A percentile compares a stretch with the other conserved stretches of the same genome.
Conservation (phyloP, 1,140 invertebrate species). For the Thalassaphorura encarpata region DNA sequence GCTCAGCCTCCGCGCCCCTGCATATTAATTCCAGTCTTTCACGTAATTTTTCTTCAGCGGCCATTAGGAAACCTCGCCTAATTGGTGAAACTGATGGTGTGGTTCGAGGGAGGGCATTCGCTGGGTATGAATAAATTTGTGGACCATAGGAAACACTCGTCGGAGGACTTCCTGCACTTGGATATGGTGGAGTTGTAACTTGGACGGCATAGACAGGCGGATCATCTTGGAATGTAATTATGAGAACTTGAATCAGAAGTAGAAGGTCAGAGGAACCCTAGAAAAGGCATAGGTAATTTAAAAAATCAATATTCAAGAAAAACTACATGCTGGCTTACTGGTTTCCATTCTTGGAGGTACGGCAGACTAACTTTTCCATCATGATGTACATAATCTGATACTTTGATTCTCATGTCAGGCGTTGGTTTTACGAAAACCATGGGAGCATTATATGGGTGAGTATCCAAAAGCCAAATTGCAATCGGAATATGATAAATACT, state of each 20-base stretch:
- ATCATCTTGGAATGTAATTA: slow-evolving; percentile 83
- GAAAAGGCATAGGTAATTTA: slow-evolving; percentile 26
- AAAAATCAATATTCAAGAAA: not conserved
- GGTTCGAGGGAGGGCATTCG: slow-evolving; percentile 33
- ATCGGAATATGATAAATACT: slow-evolving; percentile 92
- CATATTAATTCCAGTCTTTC: slow-evolving; percentile 56
- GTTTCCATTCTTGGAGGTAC: slow-evolving; percentile 91
- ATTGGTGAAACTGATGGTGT: slow-evolving; percentile 23
- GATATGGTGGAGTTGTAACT: slow-evolving; percentile 17
- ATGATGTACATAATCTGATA: slow-evolving; percentile 85
- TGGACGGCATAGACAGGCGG: slow-evolving; percentile 80
- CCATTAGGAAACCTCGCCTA: slow-evolving; percentile 80
- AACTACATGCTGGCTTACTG: slow-evolving; percentile 44
- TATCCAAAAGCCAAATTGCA: slow-evolving; percentile 91
- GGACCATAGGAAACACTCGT: slow-evolving; percentile 32
- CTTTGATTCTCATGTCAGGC: slow-evolving; percentile 87
- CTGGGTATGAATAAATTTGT: slow-evolving; percentile 53
- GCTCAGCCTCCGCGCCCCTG: too few relatives aligned
- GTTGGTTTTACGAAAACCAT: slow-evolving; percentile 97
- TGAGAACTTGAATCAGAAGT: slow-evolving; percentile 82
- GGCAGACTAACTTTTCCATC: slow-evolving; percentile 94
- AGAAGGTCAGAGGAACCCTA: slow-evolving; percentile 71
- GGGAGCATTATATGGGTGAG: slow-evolving; percentile 91
- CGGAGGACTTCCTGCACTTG: slow-evolving; percentile 28
- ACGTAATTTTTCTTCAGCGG: slow-evolving; percentile 87